These are phyloP conservation scores for Anseranas semipalmata DNA, from an alignment of 2,113 vertebrate species.

Conservation along the genomic window DNA sequence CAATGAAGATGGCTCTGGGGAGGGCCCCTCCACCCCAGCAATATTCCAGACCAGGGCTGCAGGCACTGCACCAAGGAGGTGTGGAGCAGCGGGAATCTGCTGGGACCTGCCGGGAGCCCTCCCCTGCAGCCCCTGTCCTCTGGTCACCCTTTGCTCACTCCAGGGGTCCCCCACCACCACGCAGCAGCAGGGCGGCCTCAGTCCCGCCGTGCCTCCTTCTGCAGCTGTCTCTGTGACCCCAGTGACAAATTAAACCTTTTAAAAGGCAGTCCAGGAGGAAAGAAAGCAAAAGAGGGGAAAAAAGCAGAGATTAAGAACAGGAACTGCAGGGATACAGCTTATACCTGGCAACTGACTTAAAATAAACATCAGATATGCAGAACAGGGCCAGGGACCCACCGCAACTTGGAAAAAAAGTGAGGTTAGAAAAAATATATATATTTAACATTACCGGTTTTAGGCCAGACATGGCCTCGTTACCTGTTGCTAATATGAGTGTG, in stretches of 20 bases:
- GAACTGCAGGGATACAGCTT: slow-evolving; percentile 59
- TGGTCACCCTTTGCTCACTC: too few species aligned
- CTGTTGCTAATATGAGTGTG: background rate
- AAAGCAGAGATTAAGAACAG: slow-evolving; percentile 63
- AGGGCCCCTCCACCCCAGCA: background rate
- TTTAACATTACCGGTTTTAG: background rate
- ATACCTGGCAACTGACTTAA: slow-evolving; percentile 32
- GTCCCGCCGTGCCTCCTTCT: too few species aligned
- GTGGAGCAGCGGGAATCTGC: background rate
- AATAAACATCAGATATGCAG: slow-evolving; percentile 59
- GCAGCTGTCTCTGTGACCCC: too few species aligned
- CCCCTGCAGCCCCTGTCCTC: too few species aligned
- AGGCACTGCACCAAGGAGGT: background rate
- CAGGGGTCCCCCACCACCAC: too few species aligned
- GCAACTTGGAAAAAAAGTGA: background rate
- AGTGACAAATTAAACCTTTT: too few species aligned
- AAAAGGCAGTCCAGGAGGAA: too few species aligned
- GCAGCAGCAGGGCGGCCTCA: too few species aligned
- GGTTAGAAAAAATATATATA: background rate
- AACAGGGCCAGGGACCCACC: background rate
- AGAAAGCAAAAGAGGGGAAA: background rate
- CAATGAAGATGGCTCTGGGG: rapidly evolving
- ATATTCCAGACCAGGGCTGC: background rate
- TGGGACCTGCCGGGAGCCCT: too few species aligned
- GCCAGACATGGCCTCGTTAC: background rate